Evolutionary conservation across 2,888 invertebrate species (phyloP), one percentile per base, ranked within the genome.

Genomic region (Seira musarum): DNA sequence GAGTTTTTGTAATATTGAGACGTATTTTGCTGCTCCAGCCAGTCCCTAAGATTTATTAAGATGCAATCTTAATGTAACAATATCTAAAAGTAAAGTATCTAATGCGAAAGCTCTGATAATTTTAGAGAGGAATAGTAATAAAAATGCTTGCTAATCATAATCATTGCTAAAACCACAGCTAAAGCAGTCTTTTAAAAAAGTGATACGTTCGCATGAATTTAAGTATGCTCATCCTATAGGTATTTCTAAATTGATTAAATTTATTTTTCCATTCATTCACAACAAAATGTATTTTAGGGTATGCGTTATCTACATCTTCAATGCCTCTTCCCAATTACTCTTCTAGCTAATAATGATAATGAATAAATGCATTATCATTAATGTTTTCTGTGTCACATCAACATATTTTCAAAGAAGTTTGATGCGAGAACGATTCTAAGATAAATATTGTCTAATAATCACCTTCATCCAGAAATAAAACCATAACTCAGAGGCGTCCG

Each of bases 301-400:
- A 72, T 72, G 72, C 72, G 72, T 63, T 79, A 79, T 79, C 78
- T 79, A 24, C 78, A 79, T 79, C 78, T 79, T 63, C 10, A 67
- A 65, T 2, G 17, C 15, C 21, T 19, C 67, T 40, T 64, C 22
- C 66, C 66, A 77, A 76, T 76, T 76, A 76, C 66, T 68, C 49
- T n/a, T 49, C 49, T 49, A 40, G 25, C 53, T 46, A 61, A 69
- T 63, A 64, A 60, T 64, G 46, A 57, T 57, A 75, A 68, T 68
- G 63, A 53, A 63, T 64, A 8, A 61, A 13, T 69, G 19, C 68
- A 77, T 74, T 60, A 64, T 76, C 68, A 69, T 69, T 69, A 25
- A 40, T 76, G 68, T 68, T 76, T 30, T 30, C 30, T 30, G 30
- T 8, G 30, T 8, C 30, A 30, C 30, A 30, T 30, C 30, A 8